Evolutionary conservation across 2,797 vertebrate species (phyloP), one percentile per base, ranked within the genome.

Genomic region (Vespertilio murinus): DNA sequence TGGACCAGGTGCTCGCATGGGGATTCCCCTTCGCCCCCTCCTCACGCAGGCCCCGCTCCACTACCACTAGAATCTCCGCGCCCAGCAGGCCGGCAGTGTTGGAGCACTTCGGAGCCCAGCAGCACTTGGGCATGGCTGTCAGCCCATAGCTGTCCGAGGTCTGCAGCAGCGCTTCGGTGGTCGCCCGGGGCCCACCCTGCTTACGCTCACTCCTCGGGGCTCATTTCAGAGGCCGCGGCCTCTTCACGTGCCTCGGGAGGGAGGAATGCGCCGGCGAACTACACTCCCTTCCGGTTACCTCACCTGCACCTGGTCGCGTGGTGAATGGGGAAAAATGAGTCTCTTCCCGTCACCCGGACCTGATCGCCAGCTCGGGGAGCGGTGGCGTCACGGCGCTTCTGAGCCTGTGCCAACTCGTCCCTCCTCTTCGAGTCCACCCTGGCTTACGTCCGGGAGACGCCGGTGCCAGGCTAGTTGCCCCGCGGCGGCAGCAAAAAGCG

Each of bases 111-210:
- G 97, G 98, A 4, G 98, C 98, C 98, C 98, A 97, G 49, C 98
- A 98, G 38, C 98, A 98, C 52, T 98, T 98, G 0, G 98, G 98
- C 98, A 98, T 98, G 45, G 96, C 91, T n/a, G 42, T 35, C 25
- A 4, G 59, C 38, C 38, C 0, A 11, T 0, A 20, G 73, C 35
- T 49, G n/a, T 33, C 42, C 40, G 30, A 0, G 12, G 28, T 56
- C 35, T 47, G 71, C 52, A 5, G 70, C 4, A 9, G 5, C n/a
- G 49, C 74, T 74, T 20, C 6, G 40, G 28, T 40, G 40, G 61
- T 77, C 42, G 9, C 69, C 0, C 1, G 12, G 49, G 28, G 28
- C 67, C 22, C 17, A 14, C 81, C 86, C 71, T 23, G 23, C 64
- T 59, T 3, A 49, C 8, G 3, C 11, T 22, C 42, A 13, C 5